A percentile compares a stretch with the other conserved stretches of the same genome.
phyloP scores from a whole-genome alignment of 1,140 invertebrate species.

The Parapsyche elsis region DNA sequence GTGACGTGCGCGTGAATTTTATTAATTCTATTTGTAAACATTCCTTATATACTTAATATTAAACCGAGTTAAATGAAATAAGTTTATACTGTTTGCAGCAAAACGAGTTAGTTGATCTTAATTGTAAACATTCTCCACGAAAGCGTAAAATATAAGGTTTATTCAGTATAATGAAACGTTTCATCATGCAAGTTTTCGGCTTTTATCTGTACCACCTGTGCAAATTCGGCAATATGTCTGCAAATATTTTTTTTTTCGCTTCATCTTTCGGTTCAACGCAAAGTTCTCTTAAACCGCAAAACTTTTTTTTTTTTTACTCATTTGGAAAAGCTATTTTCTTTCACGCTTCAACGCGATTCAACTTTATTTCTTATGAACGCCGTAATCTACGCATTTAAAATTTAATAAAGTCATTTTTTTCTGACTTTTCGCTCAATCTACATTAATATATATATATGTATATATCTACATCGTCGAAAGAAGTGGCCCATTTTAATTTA shows the following conservation, averaged over 20 bases:
- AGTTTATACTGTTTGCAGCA: too few species aligned
- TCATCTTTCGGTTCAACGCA: not conserved
- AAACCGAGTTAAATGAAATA: too few species aligned
- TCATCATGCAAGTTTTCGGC: not conserved
- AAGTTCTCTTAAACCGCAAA: not conserved
- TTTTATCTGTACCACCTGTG: constrained; percentile 8
- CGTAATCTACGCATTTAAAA: not conserved
- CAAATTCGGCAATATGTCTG: constrained; percentile 7
- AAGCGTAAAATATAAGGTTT: too few species aligned
- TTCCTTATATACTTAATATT: too few species aligned
- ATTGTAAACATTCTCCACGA: too few species aligned
- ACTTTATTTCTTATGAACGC: not conserved
- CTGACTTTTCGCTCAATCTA: not conserved
- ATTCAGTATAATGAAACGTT: not conserved
- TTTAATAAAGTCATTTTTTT: not conserved
- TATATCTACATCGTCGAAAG: too few species aligned
- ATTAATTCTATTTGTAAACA: too few species aligned
- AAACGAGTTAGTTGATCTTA: too few species aligned
- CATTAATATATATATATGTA: not conserved
- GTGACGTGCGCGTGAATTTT: too few species aligned
- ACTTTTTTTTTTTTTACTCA: not conserved
- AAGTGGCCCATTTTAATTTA: not conserved
- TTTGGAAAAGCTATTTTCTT: not conserved
- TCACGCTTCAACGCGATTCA: not conserved
- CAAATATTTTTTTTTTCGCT: not conserved